A percentile compares a stretch with the other conserved stretches of the same genome.
These are phyloP conservation scores for Hylaeus anthracinus DNA, from an alignment of 1,140 invertebrate genomes.

Conservation along the genomic window DNA sequence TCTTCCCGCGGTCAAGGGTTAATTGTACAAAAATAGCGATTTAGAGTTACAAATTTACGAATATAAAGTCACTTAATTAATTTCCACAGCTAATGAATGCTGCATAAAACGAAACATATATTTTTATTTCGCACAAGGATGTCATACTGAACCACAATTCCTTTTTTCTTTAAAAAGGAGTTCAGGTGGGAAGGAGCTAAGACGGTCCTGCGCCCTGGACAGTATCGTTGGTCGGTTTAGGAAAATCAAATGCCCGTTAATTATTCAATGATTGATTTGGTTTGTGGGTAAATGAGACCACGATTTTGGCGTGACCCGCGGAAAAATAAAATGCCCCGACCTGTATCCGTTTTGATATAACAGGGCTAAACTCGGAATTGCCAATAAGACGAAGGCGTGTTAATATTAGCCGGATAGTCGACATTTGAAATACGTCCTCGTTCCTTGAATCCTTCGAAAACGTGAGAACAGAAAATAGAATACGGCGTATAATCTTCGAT, in stretches of 20 bases:
- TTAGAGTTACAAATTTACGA: no score
- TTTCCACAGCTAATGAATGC: no score
- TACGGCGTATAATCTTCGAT: slow-evolving; percentile 32
- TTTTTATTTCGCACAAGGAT: no score
- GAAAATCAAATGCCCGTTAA: slow-evolving; percentile 1
- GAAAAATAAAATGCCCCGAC: slow-evolving; percentile 57
- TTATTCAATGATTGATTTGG: slow-evolving; percentile 2
- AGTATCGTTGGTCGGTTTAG: background rate
- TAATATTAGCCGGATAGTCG: slow-evolving; percentile 65
- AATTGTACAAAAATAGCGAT: no score
- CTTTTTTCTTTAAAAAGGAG: no score
- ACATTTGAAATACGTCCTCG: slow-evolving; percentile 51
- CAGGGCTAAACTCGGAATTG: slow-evolving; percentile 58
- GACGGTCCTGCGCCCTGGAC: no score
- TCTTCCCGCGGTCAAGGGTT: no score
- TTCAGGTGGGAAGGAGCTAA: no score
- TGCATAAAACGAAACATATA: no score
- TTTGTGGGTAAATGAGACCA: background rate
- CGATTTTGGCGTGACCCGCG: slow-evolving; percentile 51
- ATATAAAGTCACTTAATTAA: no score
- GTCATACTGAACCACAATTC: no score
- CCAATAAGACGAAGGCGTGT: slow-evolving; percentile 50
- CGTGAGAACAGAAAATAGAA: slow-evolving; percentile 57
- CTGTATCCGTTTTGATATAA: slow-evolving; percentile 62
- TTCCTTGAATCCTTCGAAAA: slow-evolving; percentile 42